Base-by-base conservation (phyloP, 1,140 invertebrate genomes). In the Orussus abietinus region DNA sequence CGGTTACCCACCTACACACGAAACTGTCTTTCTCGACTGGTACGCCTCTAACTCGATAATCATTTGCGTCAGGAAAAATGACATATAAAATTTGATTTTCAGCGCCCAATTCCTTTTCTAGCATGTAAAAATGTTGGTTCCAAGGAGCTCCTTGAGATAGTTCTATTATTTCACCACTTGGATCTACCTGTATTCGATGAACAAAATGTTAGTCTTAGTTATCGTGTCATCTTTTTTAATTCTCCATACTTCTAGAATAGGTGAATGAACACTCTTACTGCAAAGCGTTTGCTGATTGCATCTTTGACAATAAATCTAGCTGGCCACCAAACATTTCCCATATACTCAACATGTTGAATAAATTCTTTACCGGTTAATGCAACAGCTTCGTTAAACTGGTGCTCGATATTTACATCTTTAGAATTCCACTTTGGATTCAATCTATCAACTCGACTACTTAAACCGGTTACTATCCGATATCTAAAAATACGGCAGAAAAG, bases 391-490 rank as follows among this genome's bases (percentile, higher is more conserved):
- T 74, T 35, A 62, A 92, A 92, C 21, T 75, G 53, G 38, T 76
- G 71, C 49, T 84, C 72, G 10, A 74, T 51, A 62, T 84, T 63
- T 5, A 75, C 45, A 20, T 71, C 64, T 43, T 69, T 76, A 59
- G 75, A 79, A 65, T 96, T 96, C 95, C 95, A 98, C 17, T 76
- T 64, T 10, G 91, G 88, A 75, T 97, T 98, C 1, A 97, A 72
- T 45, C 78, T 70, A 5, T 68, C 67, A 3, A 98, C 85, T 57
- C 94, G 75, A 1, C 78, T 72, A 63, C 84, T 85, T 46, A 62
- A 59, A 66, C 84, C 77, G 1, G 92, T 93, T 3, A 80, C 76
- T 15, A 97, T 88, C 43, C 74, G 75, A 68, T 96, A 97, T 37
- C 78, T 81, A 57, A 36, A 67, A 49, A n/a, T n/a, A n/a, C n/a